Base-by-base conservation (phyloP, 2,113 vertebrate genomes). In the Pangasianodon gigas region DNA sequence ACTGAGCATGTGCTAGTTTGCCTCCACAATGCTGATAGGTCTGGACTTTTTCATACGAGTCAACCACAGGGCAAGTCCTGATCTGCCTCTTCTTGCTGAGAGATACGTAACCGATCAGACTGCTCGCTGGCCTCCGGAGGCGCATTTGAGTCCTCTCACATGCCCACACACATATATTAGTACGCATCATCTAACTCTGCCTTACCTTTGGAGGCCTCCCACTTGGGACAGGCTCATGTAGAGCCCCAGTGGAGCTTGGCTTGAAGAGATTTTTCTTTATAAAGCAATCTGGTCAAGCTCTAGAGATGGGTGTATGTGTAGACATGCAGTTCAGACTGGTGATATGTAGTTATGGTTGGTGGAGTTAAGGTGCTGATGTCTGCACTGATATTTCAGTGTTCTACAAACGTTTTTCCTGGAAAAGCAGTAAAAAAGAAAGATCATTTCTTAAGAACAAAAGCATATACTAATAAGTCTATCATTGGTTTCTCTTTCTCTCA, bases 371-470 rank as follows among this genome's bases (percentile, higher is more conserved):
- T 54, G 51, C 74, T 10, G 21, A 80, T 29, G 75, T 51, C 46
- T 81, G 11, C 18, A n/a, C n/a, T 56, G 81, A 58, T 83, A 41
- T 83, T 37, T 41, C 41, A 75, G 10, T 19, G 29, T 9, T 19
- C 3, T n/a, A 46, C 3, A 41, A 46, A 80, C 56, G 18, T 24
- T 21, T 48, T 56, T 56, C 11, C 11, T 26, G 19, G 26, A 26
- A 44, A 83, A 71, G 21, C 77, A 79, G 56, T 48, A n/a, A 6
- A 89, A 88, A 89, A 67, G 82, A 81, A 81, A 4, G 87, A 89
- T 91, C 46, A 89, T 52, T 69, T 75, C 67, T 82, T 82, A 44
- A 87, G 71, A 62, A 89, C 75, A 67, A 75, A 88, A 86, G 29
- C 60, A 60, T 32, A 58, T 26, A 62, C 18, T 88, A 91, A 85